phyloP scores from a whole-genome alignment of 1,140 invertebrate species.

The Periplaneta americana region DNA sequence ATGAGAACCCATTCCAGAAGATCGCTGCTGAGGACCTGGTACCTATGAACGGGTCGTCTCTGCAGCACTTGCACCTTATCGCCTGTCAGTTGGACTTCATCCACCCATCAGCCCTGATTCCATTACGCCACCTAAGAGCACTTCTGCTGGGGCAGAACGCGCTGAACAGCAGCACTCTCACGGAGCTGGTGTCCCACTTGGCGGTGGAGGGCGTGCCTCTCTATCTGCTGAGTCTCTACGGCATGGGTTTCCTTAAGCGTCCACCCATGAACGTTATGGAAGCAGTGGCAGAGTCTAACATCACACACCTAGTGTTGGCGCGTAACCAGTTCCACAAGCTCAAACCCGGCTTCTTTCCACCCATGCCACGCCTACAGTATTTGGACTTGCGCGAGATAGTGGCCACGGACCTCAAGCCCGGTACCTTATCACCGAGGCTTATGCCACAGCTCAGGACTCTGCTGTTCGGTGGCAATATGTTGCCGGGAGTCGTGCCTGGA shows the following conservation, averaged over 20 bases:
- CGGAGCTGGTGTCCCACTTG: conserved; percentile 35
- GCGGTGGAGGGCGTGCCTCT: conserved; percentile 35
- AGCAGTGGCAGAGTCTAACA: conserved; percentile 41
- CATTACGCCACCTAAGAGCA: conserved; percentile 37
- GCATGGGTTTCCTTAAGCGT: conserved; percentile 42
- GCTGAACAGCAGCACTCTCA: conserved; percentile 38
- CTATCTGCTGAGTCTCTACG: conserved; percentile 39
- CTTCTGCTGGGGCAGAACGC: conserved; percentile 43
- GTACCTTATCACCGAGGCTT: conserved; percentile 34
- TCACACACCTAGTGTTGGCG: conserved; percentile 40
- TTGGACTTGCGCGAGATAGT: conserved; percentile 41
- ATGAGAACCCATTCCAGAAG: conserved; percentile 14
- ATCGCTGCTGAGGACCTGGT: conserved; percentile 35
- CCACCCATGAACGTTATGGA: conserved; percentile 38
- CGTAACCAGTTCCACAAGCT: conserved; percentile 48
- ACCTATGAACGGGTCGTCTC: conserved; percentile 31
- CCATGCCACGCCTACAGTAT: conserved; percentile 42
- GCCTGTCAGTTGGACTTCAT: conserved; percentile 44
- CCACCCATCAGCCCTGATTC: conserved; percentile 39
- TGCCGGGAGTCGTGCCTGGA: conserved; percentile 39
- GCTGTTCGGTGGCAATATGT: conserved; percentile 40
- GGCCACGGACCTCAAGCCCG: conserved; percentile 31
- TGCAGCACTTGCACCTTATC: conserved; percentile 37
- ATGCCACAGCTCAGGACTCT: conserved; percentile 42
- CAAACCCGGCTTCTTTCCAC: conserved; percentile 39